Percentiles rank a stretch among this genome's conserved stretches.
These are phyloP conservation scores for Lepas anatifera DNA, from an alignment of 2,888 invertebrate genomes.

Conservation along the genomic window DNA sequence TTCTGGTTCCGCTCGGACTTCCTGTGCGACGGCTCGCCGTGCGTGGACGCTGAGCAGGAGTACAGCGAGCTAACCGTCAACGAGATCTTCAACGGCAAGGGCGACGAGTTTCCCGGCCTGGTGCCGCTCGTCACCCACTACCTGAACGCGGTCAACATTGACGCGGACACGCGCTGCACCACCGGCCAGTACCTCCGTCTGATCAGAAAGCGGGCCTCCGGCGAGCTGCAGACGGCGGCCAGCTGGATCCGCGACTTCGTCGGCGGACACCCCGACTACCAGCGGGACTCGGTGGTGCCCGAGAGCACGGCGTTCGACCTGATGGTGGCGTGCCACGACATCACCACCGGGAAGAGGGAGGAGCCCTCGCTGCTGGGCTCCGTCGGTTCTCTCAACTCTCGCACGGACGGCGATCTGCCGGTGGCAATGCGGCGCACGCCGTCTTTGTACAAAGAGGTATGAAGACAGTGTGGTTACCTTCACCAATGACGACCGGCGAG, in stretches of 20 bases:
- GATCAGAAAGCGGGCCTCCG: conserved; percentile 67
- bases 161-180: conserved; percentile 44
- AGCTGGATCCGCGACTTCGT: conserved; percentile 89
- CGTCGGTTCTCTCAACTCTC: conserved; percentile 23
- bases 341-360: conserved; percentile 21
- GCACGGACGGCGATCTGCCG: conserved; percentile 23
- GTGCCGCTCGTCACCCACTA: conserved; percentile 56
- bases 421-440: conserved; percentile 21
- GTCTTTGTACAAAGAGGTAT: not conserved
- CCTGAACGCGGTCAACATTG: conserved; percentile 41
- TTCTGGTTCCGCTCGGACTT: conserved; percentile 85
- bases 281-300: conserved; percentile 76
- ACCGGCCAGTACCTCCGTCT: conserved; percentile 42
- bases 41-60: conserved; percentile 17
- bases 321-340: conserved; percentile 21
- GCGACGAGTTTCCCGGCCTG: conserved; percentile 83
- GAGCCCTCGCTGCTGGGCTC: conserved; percentile 22
- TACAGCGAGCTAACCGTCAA: conserved; percentile 65
- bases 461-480: too few species aligned
- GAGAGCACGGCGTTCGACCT: conserved; percentile 86
- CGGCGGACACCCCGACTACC: conserved; percentile 72
- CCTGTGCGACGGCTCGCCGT: conserved; percentile 25
- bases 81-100: conserved; percentile 92
- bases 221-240: conserved; percentile 85
- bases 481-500: too few species aligned